A percentile compares a stretch with the other conserved stretches of the same genome.
These are phyloP conservation scores for Diuraphis noxia DNA, from an alignment of 1,140 invertebrate genomes.

Conservation along the genomic window DNA sequence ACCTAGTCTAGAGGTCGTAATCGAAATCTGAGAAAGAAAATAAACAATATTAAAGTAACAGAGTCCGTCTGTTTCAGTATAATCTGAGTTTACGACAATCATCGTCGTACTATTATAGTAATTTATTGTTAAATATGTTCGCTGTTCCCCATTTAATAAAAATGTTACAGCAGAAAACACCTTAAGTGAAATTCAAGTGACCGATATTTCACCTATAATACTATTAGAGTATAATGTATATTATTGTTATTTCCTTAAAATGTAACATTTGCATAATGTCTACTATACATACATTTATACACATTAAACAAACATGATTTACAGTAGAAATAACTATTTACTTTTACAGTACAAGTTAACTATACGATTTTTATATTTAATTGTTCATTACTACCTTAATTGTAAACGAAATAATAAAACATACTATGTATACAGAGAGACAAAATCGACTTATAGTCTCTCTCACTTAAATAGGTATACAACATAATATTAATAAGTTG, in stretches of 20 bases:
- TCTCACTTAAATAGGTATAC: too few relatives aligned
- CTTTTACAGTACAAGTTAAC: not conserved
- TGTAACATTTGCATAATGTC: not conserved
- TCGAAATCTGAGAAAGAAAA: constrained; percentile 2
- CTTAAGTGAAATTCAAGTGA: not conserved
- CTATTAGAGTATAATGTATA: not conserved
- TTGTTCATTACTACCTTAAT: not conserved
- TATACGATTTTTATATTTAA: not conserved
- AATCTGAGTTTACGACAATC: not conserved
- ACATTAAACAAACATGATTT: not conserved
- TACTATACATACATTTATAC: not conserved
- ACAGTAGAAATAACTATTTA: too few relatives aligned
- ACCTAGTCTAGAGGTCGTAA: constrained; percentile 5
- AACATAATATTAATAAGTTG: not conserved
- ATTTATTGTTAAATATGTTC: not conserved
- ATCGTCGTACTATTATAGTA: not conserved
- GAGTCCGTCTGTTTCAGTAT: not conserved
- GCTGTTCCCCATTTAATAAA: not conserved
- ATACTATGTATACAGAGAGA: too few relatives aligned
- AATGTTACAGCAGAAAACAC: not conserved
- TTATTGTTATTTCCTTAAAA: not conserved
- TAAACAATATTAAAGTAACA: constrained; percentile 12
- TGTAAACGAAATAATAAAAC: not conserved
- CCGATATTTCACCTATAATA: not conserved
- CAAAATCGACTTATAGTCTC: too few relatives aligned